Conservation (phyloP, 2,113 vertebrate genomes). For the Capreolus pygargus region DNA sequence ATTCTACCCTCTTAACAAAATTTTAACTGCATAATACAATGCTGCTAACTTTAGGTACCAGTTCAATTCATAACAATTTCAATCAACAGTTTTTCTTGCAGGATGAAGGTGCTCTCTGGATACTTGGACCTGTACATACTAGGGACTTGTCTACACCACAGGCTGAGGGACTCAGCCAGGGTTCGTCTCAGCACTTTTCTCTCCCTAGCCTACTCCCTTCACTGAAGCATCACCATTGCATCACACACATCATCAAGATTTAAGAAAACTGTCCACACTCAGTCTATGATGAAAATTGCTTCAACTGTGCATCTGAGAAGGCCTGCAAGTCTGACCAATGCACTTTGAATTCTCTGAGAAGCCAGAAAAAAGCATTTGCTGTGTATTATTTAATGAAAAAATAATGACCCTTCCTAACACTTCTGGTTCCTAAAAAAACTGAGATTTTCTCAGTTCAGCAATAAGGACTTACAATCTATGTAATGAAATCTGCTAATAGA, state of each 20-base stretch:
- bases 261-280: background rate
- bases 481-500: slow-evolving; percentile 44
- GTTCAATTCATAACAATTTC: background rate
- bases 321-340: background rate
- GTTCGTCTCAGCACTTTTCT: background rate
- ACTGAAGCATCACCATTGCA: no score
- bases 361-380: background rate
- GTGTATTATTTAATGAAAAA: background rate
- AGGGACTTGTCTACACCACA: accelerated
- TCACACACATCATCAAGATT: background rate
- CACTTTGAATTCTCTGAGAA: background rate
- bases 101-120: background rate
- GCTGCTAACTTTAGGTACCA: background rate
- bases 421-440: background rate
- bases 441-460: background rate
- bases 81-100: background rate
- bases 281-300: background rate
- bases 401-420: background rate
- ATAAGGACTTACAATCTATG: slow-evolving; percentile 25
- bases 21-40: background rate
- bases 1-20: background rate
- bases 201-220: background rate
- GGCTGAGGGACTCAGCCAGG: background rate
- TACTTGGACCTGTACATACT: background rate
- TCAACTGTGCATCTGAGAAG: background rate